These are phyloP conservation scores for Pempheris klunzingeri DNA, from an alignment of 2,797 vertebrate genomes.

Conservation along the genomic window DNA sequence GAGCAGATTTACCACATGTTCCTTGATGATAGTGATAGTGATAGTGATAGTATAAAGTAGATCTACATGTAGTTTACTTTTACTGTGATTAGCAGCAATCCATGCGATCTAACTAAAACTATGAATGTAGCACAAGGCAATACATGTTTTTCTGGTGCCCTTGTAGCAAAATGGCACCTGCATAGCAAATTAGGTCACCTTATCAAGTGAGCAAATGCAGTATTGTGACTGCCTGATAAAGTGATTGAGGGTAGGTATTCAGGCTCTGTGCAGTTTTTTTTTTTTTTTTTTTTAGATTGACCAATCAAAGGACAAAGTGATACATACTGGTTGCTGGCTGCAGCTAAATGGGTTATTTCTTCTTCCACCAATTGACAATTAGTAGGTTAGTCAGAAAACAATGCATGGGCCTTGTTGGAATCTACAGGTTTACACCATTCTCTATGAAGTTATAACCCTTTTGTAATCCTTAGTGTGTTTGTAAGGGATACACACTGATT, in stretches of 20 bases:
- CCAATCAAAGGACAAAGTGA: background rate
- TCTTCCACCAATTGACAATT: background rate
- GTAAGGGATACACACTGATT: background rate
- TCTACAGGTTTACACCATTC: conserved; percentile 9
- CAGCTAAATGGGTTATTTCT: background rate
- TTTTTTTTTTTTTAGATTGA: background rate
- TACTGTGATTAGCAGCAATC: background rate
- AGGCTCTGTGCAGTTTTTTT: background rate
- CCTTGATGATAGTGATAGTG: too few species aligned
- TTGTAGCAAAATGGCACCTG: background rate
- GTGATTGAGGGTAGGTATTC: background rate
- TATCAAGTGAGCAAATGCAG: background rate
- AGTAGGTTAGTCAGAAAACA: conserved; percentile 10
- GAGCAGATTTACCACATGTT: background rate
- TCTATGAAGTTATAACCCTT: conserved; percentile 3
- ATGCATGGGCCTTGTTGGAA: conserved; percentile 5
- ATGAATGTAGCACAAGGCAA: background rate
- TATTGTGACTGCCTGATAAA: background rate
- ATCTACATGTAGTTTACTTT: background rate
- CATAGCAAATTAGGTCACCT: background rate
- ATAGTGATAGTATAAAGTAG: background rate
- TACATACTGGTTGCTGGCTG: background rate
- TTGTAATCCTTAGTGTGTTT: conserved; percentile 5
- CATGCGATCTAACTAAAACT: background rate
- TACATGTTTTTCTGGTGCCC: background rate